A percentile compares a stretch with the other conserved stretches of the same genome.
These are phyloP conservation scores for Lasioglossum vierecki DNA, from an alignment of 2,888 invertebrate genomes.

Conservation along the genomic window DNA sequence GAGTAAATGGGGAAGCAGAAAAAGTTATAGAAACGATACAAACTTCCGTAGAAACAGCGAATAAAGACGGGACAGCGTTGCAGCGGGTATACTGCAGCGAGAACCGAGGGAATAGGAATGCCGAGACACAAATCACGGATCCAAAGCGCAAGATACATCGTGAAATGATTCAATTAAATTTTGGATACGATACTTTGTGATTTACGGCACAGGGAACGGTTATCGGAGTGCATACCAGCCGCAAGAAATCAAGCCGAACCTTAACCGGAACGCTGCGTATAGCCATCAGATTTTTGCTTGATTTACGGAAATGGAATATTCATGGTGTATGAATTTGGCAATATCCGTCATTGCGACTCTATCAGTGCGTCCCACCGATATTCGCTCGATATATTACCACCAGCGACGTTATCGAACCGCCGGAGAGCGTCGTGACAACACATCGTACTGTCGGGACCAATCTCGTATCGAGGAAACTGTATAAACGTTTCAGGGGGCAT, in stretches of 20 bases:
- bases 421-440: constrained; percentile 22
- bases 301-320: constrained; percentile 72
- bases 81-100: not conserved
- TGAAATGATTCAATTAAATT: constrained; percentile 19
- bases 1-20: not conserved
- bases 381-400: constrained; percentile 51
- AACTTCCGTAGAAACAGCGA: not conserved
- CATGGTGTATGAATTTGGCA: constrained; percentile 76
- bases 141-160: not conserved
- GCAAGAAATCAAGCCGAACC: constrained; percentile 26
- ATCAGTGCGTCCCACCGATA: constrained; percentile 59
- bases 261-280: not conserved
- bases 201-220: not conserved
- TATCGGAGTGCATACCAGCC: not conserved
- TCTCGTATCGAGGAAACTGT: not conserved
- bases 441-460: not conserved
- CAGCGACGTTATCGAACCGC: constrained; percentile 55
- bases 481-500: not conserved
- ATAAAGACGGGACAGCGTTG: not conserved
- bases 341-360: constrained; percentile 73
- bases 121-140: not conserved
- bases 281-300: constrained; percentile 31
- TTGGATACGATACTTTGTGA: not conserved
- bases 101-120: not conserved
- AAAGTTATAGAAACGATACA: not conserved